Evolutionary conservation across 2,113 vertebrate genomes (phyloP), one percentile per base, ranked within the genome.

Genomic region (Hippolais icterina): DNA sequence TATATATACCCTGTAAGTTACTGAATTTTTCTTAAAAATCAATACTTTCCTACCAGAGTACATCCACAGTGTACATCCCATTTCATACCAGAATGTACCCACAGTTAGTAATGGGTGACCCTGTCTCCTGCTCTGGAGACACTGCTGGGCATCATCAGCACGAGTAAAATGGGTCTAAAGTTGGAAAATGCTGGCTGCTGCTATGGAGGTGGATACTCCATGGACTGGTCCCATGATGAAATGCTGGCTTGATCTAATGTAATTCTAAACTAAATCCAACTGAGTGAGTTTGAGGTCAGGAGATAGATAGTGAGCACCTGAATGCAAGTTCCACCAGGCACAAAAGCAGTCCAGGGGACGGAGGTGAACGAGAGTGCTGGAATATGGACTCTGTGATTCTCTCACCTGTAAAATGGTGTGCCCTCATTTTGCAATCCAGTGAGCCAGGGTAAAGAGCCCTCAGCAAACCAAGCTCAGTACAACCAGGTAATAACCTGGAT

Each of bases 381-480:
- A 82, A 64, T 22, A 15, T 0, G 11, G 28, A 81, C 68, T 16
- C 1, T 28, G 65, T 10, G n/a, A 60, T 61, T 47, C 78, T 44
- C 42, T 69, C 63, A 69, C 63, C 80, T 52, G 5, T 29, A 77
- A 69, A 93, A 91, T 2, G 16, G 11, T 84, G 82, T 79, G 77
- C 41, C 65, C 77, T 93, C 69, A 60, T 60, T 95, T 84, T 87
- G 44, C 69, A 82, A 71, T 29, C 83, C 86, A 87, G 35, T 23
- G 76, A 82, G 64, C 59, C 52, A 33, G 11, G 1, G 31, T n/a
- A 84, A 89, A 94, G 0, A 89, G 61, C 41, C 53, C 77, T 79
- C 61, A 75, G 65, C 2, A 41, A 89, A 35, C 52, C 41, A 60
- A 74, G 35, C 60, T 25, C 68, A 20, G 69, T 42, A 60, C 29